phyloP scores from a whole-genome alignment of 2,888 invertebrate genomes.

The Odiellus spinosus region DNA sequence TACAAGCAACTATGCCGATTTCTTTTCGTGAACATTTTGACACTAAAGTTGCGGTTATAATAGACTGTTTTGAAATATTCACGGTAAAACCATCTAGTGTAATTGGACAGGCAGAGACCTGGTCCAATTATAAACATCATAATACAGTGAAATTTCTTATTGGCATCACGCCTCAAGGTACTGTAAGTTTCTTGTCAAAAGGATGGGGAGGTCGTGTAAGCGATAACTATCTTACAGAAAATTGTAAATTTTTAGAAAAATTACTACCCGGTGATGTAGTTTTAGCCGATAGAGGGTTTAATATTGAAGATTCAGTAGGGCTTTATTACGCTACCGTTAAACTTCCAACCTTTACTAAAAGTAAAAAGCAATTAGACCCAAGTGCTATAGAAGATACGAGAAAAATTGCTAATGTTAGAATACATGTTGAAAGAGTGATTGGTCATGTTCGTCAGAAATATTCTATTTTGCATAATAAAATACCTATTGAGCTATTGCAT shows the following conservation, averaged over 20 bases:
- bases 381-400: no score
- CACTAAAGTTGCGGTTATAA: not conserved
- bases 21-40: not conserved
- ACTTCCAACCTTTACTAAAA: conserved; percentile 15
- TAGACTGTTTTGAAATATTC: conserved; percentile 2
- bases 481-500: no score
- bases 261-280: conserved; percentile 17
- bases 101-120: conserved; percentile 14
- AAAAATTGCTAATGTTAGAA: no score
- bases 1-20: conserved; percentile 15
- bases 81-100: conserved; percentile 1
- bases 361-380: no score
- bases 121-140: conserved; percentile 19
- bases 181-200: conserved; percentile 18
- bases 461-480: no score
- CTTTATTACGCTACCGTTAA: conserved; percentile 6
- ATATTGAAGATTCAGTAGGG: conserved; percentile 9
- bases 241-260: conserved; percentile 15
- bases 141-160: conserved; percentile 21
- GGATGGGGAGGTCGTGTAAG: conserved; percentile 21
- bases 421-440: no score
- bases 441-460: no score
- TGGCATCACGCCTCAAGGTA: conserved; percentile 20
- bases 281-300: conserved; percentile 20
- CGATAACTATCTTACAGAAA: conserved; percentile 15